A percentile compares a stretch with the other conserved stretches of the same genome.
Conservation (phyloP, 2,113 vertebrate genomes). For the Aldabrachelys gigantea region DNA sequence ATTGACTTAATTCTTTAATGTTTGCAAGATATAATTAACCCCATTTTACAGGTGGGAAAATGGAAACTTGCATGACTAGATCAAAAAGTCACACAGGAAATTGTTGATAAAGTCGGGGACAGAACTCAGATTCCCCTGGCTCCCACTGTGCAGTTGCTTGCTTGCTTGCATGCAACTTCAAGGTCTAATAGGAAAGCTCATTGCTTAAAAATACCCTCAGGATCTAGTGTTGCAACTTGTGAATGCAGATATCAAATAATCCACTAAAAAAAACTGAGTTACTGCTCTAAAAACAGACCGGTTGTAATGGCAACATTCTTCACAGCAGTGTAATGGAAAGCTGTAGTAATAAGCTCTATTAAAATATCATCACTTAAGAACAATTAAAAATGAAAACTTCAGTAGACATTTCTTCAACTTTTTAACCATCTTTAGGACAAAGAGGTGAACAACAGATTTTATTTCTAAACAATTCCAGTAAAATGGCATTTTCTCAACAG, state of each 20-base stretch:
- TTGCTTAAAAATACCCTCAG: not conserved
- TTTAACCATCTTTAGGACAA: not conserved
- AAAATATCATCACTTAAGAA: not conserved
- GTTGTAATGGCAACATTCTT: not conserved
- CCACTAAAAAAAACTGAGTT: not conserved
- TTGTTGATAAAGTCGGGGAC: not conserved
- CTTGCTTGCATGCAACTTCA: not conserved
- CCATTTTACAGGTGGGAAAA: not conserved
- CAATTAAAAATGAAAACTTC: not conserved
- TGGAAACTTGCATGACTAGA: rapidly evolving
- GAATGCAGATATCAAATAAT: not conserved
- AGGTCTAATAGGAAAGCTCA: not conserved
- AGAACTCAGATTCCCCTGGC: not conserved
- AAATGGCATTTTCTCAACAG: not conserved
- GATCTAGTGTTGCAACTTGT: not conserved
- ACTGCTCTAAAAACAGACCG: not conserved
- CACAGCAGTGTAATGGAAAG: not conserved
- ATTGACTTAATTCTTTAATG: not conserved
- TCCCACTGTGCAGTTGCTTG: rapidly evolving
- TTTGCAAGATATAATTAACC: not conserved
- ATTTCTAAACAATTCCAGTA: not conserved
- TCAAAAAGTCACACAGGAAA: rapidly evolving
- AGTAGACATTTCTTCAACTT: not conserved
- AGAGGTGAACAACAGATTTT: not conserved
- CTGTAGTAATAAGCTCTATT: not conserved